Conservation (phyloP, 2,797 vertebrate species). For the Esox masquinongy region DNA sequence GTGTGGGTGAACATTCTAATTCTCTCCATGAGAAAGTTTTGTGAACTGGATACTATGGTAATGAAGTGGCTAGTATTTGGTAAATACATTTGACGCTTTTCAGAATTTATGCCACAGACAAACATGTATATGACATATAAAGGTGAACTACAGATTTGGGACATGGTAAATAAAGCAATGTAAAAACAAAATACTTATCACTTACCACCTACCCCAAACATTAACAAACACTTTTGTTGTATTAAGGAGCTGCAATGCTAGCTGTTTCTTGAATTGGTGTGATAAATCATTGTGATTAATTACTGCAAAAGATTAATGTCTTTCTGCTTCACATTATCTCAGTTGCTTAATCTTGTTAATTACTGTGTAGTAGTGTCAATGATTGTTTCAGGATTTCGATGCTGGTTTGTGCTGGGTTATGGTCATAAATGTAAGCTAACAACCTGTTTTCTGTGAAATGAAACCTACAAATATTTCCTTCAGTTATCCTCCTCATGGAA, state of each 20-base stretch:
- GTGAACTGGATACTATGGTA: neutral
- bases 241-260: slow-evolving; percentile 33
- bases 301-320: slow-evolving; percentile 23
- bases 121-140: too few species aligned
- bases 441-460: neutral
- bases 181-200: slow-evolving; percentile 1
- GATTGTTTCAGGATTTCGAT: slow-evolving; percentile 6
- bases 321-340: slow-evolving; percentile 26
- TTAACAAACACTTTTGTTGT: slow-evolving; percentile 24
- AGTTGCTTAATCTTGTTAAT: slow-evolving; percentile 24
- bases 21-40: neutral
- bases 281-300: slow-evolving; percentile 19
- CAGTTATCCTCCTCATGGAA: neutral
- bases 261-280: slow-evolving; percentile 13
- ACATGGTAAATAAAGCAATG: slow-evolving; percentile 31
- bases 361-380: slow-evolving; percentile 7
- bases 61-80: neutral
- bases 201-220: slow-evolving; percentile 22
- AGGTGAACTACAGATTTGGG: slow-evolving; percentile 20
- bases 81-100: neutral
- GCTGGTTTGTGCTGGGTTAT: slow-evolving; percentile 3
- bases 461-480: neutral
- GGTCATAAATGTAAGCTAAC: neutral
- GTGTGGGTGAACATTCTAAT: neutral
- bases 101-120: too few species aligned